phyloP scores from a whole-genome alignment of 2,797 vertebrate genomes.

The Diceros bicornis region DNA sequence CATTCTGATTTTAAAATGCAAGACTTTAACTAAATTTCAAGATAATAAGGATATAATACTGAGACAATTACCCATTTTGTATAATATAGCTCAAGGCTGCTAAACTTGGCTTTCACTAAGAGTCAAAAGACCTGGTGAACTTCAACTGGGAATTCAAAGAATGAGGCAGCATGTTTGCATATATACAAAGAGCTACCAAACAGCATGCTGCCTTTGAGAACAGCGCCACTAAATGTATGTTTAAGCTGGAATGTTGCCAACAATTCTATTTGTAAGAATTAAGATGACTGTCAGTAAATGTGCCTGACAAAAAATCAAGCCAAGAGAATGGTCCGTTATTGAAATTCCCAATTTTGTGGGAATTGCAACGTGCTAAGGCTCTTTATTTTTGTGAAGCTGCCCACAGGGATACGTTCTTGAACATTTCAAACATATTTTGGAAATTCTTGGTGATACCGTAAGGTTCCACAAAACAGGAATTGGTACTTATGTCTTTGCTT shows the following conservation, averaged over 20 bases:
- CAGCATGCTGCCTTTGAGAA: constrained; percentile 54
- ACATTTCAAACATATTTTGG: not conserved
- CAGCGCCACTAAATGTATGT: constrained; percentile 48
- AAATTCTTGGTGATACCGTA: constrained; percentile 21
- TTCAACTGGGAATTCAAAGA: constrained; percentile 64
- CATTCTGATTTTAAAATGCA: constrained; percentile 15
- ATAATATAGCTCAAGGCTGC: not conserved
- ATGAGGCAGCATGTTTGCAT: constrained; percentile 53
- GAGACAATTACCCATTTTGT: constrained; percentile 38
- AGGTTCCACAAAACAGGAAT: not conserved
- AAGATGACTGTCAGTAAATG: constrained; percentile 55
- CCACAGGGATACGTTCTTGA: not conserved
- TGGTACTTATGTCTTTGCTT: not conserved
- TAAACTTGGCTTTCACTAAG: constrained; percentile 45
- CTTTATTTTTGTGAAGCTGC: constrained; percentile 52
- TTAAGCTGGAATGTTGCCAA: constrained; percentile 64
- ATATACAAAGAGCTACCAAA: constrained; percentile 66
- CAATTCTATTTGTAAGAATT: constrained; percentile 54
- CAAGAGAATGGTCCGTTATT: constrained; percentile 17
- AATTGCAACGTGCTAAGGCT: constrained; percentile 6
- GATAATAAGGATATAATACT: not conserved
- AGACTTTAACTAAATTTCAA: constrained; percentile 45
- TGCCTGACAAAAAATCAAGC: constrained; percentile 23
- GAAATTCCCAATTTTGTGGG: constrained; percentile 1
- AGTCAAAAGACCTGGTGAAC: constrained; percentile 35